A percentile compares a stretch with the other conserved stretches of the same genome.
phyloP scores from a whole-genome alignment of 1,140 invertebrate genomes.

The Atta cephalotes region DNA sequence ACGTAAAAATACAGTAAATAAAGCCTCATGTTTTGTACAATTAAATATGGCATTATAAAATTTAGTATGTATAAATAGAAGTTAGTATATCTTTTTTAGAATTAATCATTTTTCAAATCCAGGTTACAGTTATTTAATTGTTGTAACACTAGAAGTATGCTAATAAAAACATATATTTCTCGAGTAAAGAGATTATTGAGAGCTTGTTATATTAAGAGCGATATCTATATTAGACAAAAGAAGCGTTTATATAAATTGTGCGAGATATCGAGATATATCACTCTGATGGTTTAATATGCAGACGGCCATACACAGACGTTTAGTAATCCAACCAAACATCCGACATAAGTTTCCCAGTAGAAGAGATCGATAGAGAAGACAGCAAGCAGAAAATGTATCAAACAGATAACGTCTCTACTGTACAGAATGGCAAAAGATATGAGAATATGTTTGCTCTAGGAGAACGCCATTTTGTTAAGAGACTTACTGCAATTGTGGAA shows the following conservation, averaged over 20 bases:
- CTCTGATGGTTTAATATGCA: conserved; percentile 36
- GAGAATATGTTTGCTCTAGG: conserved; percentile 43
- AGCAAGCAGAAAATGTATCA: conserved; percentile 64
- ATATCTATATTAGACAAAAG: conserved; percentile 19
- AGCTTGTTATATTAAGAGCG: conserved; percentile 22
- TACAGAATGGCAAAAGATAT: conserved; percentile 57
- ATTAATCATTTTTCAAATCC: not conserved
- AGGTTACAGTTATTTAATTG: not conserved
- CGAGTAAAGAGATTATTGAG: conserved; percentile 10
- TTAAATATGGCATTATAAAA: not conserved
- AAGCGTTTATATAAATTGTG: conserved; percentile 37
- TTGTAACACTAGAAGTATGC: not conserved
- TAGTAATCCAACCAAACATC: conserved; percentile 34
- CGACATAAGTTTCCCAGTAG: not conserved
- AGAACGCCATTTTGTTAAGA: conserved; percentile 32
- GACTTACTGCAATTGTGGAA: conserved; percentile 95
- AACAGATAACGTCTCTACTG: conserved; percentile 59
- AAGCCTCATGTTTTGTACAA: not conserved
- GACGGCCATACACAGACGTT: conserved; percentile 21
- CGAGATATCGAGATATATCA: conserved; percentile 22
- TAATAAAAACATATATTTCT: conserved; percentile 1
- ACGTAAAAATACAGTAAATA: conserved; percentile 4
- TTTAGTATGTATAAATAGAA: not conserved
- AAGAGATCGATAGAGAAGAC: conserved; percentile 34
- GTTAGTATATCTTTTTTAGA: not conserved